phyloP scores from a whole-genome alignment of 2,888 invertebrate genomes.

The Crocallis elinguaria region DNA sequence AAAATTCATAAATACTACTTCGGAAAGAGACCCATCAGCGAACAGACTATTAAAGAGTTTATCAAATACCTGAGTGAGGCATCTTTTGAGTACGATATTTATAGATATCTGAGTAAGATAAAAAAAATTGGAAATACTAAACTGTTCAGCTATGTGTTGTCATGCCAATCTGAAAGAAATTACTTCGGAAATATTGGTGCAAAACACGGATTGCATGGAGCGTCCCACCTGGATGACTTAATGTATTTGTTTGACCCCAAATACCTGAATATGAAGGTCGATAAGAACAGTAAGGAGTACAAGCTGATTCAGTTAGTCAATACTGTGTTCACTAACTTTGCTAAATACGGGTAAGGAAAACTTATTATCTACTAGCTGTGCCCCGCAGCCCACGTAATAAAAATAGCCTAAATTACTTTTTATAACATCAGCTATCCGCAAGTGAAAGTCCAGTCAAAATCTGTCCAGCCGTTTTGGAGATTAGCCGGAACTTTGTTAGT shows the following conservation, averaged over 20 bases:
- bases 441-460: too few species aligned
- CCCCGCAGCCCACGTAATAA: too few species aligned
- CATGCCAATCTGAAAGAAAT: conserved; percentile 56
- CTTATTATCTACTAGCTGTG: too few species aligned
- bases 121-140: conserved; percentile 25
- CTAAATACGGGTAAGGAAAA: conserved; percentile 62
- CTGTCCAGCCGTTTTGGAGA: too few species aligned
- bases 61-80: conserved; percentile 42
- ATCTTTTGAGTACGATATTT: conserved; percentile 42
- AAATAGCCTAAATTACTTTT: too few species aligned
- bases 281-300: conserved; percentile 50
- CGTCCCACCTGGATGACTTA: conserved; percentile 62
- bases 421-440: too few species aligned
- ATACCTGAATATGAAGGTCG: conserved; percentile 44
- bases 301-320: conserved; percentile 56
- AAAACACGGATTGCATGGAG: conserved; percentile 53
- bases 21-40: conserved; percentile 41
- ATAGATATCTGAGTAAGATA: conserved; percentile 30
- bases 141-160: conserved; percentile 51
- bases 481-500: too few species aligned
- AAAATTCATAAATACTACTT: conserved; percentile 55
- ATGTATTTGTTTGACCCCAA: conserved; percentile 61
- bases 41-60: conserved; percentile 45
- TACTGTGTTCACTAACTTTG: conserved; percentile 62
- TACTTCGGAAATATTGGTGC: conserved; percentile 45